phyloP scores from a whole-genome alignment of 92 coral and sea anemone species.

The Zoanthus solanderi region DNA sequence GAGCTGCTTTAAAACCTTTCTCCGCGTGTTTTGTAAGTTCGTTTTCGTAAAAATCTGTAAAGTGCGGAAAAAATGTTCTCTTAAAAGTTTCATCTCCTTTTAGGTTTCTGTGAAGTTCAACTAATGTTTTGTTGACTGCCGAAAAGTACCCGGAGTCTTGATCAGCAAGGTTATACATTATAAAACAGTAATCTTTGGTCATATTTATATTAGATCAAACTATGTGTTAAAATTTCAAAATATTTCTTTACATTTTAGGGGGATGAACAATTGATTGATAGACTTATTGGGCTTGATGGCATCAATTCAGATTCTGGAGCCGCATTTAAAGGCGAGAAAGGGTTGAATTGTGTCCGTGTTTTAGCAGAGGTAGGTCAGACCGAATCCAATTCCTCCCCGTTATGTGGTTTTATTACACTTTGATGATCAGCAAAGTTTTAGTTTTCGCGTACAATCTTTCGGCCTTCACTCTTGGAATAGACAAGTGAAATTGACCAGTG shows the following conservation, averaged over 20 bases:
- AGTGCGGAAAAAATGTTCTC: neutral
- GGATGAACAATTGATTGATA: conserved; percentile 89
- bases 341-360: conserved; percentile 77
- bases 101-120: neutral
- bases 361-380: conserved; percentile 85
- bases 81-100: neutral
- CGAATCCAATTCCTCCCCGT: neutral
- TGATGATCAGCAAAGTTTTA: conserved; percentile 4
- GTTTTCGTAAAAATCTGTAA: conserved; percentile 3
- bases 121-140: conserved; percentile 20
- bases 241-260: conserved; percentile 73
- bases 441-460: neutral
- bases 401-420: neutral
- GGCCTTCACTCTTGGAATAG: conserved; percentile 6
- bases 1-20: neutral
- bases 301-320: conserved; percentile 82
- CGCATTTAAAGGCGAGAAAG: conserved; percentile 78
- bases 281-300: conserved; percentile 96
- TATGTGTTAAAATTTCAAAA: neutral
- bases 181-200: conserved; percentile 10
- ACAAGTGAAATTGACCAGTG: conserved; percentile 27
- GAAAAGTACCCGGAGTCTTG: neutral
- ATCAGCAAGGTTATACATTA: conserved; percentile 2
- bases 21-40: neutral
- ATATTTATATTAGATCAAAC: conserved; percentile 1